Conservation (phyloP, 2,888 invertebrate genomes). For the Drosophila antonietae region DNA sequence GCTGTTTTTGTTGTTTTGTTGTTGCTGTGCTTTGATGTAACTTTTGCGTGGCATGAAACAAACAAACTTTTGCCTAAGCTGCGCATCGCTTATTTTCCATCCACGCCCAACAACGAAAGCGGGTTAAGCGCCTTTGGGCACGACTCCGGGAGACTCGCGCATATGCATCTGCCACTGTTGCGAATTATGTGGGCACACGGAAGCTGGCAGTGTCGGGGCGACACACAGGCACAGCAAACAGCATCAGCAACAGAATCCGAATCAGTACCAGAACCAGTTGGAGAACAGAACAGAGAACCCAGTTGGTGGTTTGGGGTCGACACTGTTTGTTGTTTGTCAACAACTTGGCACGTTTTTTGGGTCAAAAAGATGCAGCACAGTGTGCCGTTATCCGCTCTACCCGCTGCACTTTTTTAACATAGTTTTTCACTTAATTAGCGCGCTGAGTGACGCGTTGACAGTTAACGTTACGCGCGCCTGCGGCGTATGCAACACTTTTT, state of each 20-base stretch:
- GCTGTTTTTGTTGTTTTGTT: conserved; percentile 9
- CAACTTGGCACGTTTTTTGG: conserved; percentile 72
- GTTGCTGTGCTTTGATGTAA: conserved; percentile 44
- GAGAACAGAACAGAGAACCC: conserved; percentile 18
- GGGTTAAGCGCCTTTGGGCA: conserved; percentile 78
- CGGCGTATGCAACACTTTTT: conserved; percentile 66
- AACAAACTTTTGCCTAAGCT: conserved; percentile 55
- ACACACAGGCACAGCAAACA: conserved; percentile 15
- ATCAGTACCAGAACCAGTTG: conserved; percentile 21
- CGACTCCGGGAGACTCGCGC: conserved; percentile 47
- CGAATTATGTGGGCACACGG: conserved; percentile 71
- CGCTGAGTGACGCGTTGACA: conserved; percentile 73
- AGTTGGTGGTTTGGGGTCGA: conserved; percentile 31
- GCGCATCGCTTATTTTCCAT: conserved; percentile 60
- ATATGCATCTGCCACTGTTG: conserved; percentile 70
- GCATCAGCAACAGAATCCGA: conserved; percentile 16
- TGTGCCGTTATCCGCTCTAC: background rate
- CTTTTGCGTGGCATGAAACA: conserved; percentile 48
- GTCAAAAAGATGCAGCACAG: conserved; percentile 55
- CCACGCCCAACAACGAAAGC: conserved; percentile 55
- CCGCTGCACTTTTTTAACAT: conserved; percentile 64
- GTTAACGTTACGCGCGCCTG: conserved; percentile 67
- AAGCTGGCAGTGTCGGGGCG: conserved; percentile 38
- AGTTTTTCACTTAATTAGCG: conserved; percentile 79
- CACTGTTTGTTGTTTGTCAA: conserved; percentile 73